These are phyloP conservation scores for Chrosomus eos DNA, from an alignment of 2,797 vertebrate genomes.

Conservation along the genomic window DNA sequence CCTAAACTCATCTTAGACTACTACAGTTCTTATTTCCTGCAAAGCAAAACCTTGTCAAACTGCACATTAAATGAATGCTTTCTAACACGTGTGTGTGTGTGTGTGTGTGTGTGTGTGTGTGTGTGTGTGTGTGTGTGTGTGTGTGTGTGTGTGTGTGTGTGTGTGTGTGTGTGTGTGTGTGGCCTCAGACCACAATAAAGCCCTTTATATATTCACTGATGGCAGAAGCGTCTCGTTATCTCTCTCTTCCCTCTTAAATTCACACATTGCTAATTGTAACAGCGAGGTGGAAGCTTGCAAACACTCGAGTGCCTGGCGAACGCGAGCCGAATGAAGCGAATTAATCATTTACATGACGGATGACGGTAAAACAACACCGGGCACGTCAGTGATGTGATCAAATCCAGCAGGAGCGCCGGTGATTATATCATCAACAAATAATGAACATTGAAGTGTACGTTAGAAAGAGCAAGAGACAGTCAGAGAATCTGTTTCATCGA, in stretches of 20 bases:
- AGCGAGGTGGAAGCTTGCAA: conserved; percentile 12
- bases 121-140: too few species aligned
- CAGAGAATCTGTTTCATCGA: neutral
- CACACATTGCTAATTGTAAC: conserved; percentile 31
- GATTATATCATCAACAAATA: conserved; percentile 50
- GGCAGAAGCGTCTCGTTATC: conserved; percentile 18
- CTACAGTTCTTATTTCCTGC: neutral
- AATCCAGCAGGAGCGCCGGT: conserved; percentile 45
- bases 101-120: too few species aligned
- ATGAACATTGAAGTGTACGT: conserved; percentile 43
- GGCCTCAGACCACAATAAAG: neutral
- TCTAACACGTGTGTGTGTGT: neutral
- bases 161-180: neutral
- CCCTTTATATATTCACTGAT: conserved; percentile 20
- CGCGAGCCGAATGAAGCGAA: conserved; percentile 35
- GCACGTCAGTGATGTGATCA: conserved; percentile 52
- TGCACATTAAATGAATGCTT: neutral
- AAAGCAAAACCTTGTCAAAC: neutral
- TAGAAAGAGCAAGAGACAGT: neutral
- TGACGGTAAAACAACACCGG: conserved; percentile 44
- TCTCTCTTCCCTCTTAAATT: conserved; percentile 28
- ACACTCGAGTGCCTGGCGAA: conserved; percentile 32
- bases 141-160: too few species aligned
- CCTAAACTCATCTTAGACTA: conserved; percentile 27
- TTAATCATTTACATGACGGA: conserved; percentile 55